Percentiles rank a stretch among this genome's conserved stretches.
Conservation (phyloP, 2,888 invertebrate genomes). For the Euplagia quadripunctaria region DNA sequence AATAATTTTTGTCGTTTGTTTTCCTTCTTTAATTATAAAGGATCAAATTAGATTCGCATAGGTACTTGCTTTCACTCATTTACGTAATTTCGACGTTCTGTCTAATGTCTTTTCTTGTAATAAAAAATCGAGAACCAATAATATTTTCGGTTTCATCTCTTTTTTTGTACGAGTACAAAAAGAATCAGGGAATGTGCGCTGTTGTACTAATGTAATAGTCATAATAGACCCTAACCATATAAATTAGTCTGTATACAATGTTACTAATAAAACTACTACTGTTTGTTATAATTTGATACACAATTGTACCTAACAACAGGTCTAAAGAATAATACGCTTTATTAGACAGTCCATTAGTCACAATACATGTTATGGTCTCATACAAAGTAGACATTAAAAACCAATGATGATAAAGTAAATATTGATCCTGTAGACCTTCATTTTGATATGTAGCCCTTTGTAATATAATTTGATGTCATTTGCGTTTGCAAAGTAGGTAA, state of each 20-base stretch:
- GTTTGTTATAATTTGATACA: neutral
- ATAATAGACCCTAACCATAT: neutral
- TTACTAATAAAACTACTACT: neutral
- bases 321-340: neutral
- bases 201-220: no score
- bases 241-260: neutral
- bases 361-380: neutral
- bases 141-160: no score
- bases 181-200: no score
- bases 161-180: no score
- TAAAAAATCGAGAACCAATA: no score
- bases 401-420: slow-evolving; percentile 1
- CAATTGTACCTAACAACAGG: neutral
- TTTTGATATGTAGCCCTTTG: slow-evolving; percentile 21
- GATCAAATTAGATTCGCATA: no score
- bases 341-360: neutral
- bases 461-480: slow-evolving; percentile 25
- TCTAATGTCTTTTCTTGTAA: no score
- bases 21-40: no score
- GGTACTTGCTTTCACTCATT: no score
- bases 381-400: slow-evolving; percentile 1
- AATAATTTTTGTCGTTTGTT: no score
- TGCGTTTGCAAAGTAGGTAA: slow-evolving; percentile 25
- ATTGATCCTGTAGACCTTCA: slow-evolving; percentile 15
- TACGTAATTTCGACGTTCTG: no score